Evolutionary conservation across 2,113 vertebrate species (phyloP).

Genomic region (Penelope pileata): DNA sequence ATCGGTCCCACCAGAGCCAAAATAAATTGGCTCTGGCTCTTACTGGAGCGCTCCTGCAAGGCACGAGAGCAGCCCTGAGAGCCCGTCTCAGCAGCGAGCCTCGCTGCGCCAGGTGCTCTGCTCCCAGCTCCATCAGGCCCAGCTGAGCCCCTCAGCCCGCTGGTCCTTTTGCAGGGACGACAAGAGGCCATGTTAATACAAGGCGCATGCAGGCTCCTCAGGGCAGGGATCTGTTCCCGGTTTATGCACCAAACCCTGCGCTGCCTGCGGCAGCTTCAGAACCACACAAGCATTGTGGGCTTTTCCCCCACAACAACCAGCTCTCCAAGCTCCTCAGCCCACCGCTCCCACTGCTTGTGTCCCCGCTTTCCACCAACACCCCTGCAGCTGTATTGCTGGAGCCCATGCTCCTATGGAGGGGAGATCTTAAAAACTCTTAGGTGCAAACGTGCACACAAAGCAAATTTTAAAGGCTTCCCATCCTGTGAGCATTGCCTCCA

Average conservation of each 20-base stretch:
- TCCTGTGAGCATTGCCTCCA: slow-evolving; percentile 9
- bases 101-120: neutral
- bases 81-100: neutral
- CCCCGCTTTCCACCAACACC: neutral
- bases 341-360: neutral
- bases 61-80: neutral
- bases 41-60: neutral
- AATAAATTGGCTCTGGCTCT: slow-evolving; percentile 47
- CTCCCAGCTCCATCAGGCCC: neutral
- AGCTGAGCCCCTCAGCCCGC: neutral
- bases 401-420: neutral
- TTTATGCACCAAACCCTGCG: neutral
- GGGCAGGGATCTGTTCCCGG: slow-evolving; percentile 35
- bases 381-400: neutral
- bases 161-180: neutral
- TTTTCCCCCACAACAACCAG: neutral
- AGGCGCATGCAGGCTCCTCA: neutral
- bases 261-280: neutral
- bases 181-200: slow-evolving; percentile 8
- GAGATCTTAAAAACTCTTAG: neutral
- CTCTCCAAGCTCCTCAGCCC: neutral
- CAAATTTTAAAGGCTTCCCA: slow-evolving; percentile 35
- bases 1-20: slow-evolving; percentile 27
- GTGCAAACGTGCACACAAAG: neutral
- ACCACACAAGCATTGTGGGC: neutral